Percentiles rank a stretch among this genome's conserved stretches.
Evolutionary conservation across 2,797 vertebrate species (phyloP).

Genomic region (Austrolebias charrua): DNA sequence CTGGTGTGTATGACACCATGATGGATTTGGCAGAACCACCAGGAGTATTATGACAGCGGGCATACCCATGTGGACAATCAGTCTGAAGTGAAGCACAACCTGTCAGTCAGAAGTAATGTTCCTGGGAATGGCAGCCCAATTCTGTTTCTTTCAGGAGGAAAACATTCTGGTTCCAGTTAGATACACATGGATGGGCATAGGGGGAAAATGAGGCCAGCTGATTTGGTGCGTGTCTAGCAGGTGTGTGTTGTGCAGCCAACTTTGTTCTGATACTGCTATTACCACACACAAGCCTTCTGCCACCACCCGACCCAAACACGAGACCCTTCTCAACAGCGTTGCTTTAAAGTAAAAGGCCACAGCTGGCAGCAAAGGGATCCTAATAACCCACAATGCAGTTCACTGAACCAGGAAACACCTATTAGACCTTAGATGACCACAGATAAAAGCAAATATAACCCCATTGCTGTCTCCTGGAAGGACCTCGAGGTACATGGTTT

Average conservation of each 20-base stretch:
- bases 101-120: conserved; percentile 60
- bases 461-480: conserved; percentile 54
- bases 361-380: conserved; percentile 64
- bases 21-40: conserved; percentile 32
- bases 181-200: conserved; percentile 61
- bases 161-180: conserved; percentile 67
- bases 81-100: conserved; percentile 50
- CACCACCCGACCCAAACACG: conserved; percentile 15
- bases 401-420: conserved; percentile 70
- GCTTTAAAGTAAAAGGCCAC: conserved; percentile 52
- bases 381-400: conserved; percentile 72
- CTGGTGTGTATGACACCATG: conserved; percentile 15
- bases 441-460: conserved; percentile 40
- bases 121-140: conserved; percentile 50
- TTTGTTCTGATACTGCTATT: conserved; percentile 44
- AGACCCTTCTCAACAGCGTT: conserved; percentile 35
- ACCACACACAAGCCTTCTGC: conserved; percentile 20
- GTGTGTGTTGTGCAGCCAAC: conserved; percentile 21
- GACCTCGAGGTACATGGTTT: conserved; percentile 30
- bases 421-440: conserved; percentile 56
- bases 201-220: conserved; percentile 52
- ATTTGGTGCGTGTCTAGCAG: conserved; percentile 44
- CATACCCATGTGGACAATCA: conserved; percentile 53
- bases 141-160: conserved; percentile 55
- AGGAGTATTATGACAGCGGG: conserved; percentile 42